Evolutionary conservation across 2,888 invertebrate genomes (phyloP), one percentile per base, ranked within the genome.

Genomic region (Sphinx pinastri): DNA sequence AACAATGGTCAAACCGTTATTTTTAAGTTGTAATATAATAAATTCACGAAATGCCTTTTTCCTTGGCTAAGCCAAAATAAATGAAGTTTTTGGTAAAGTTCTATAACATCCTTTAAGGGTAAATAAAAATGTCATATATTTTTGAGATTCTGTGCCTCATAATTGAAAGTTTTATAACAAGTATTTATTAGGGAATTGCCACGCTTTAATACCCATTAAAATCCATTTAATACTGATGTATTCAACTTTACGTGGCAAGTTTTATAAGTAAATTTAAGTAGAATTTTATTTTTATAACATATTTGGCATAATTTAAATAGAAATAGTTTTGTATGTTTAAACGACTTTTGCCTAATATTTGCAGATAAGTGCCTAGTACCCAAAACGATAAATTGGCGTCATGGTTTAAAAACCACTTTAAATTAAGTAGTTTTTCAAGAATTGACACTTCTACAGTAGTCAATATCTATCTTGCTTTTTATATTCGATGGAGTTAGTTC

Each of bases 1-100:
- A 16, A 54, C 10, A 47, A 69, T 69, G 71, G 71, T 71, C 47
- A 58, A 67, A 71, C 71, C 69, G 67, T 69, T 47, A 69, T 47
- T 49, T 47, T 60, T 16, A 11, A 45, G 1, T 60, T 45, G 12
- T 49, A 49, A 47, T 47, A n/a, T 11, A 45, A 45, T 16, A 14
- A 16, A 60, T 47, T 60, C 12, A 38, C 13, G 58, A 45, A 59
- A 16, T 47, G 45, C 16, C 12, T 63, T 13, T 7, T 13, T 7
- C 19, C 11, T 6, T 49, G 49, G 49, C 63, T 49, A 49, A 49
- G 63, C 63, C 60, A 47, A 63, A 19, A 49, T 13, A 12, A 11
- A 63, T 63, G 12, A 63, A 60, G 45, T 47, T 63, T 19, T 57
- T 13, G 13, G 25, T 25, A 19, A 51, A 25, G 19, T 57, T 57